phyloP scores from a whole-genome alignment of 2,888 invertebrate genomes.

The Drosophila melanosoma region DNA sequence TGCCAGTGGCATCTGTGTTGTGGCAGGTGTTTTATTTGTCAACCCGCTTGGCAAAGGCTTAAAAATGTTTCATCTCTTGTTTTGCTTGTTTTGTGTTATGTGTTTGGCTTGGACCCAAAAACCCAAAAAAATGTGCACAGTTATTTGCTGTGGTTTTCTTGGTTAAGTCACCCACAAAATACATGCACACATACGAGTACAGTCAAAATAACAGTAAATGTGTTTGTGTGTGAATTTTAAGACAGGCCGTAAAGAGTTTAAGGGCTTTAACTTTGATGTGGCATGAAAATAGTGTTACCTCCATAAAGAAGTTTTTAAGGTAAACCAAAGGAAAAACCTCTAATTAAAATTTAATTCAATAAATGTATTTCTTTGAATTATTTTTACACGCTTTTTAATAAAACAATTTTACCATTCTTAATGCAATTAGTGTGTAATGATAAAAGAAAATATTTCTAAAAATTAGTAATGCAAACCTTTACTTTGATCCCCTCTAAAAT shows the following conservation, averaged over 20 bases:
- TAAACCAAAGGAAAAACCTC: not conserved
- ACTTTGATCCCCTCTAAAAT: not conserved
- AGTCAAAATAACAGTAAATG: not conserved
- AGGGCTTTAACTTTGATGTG: conserved; percentile 62
- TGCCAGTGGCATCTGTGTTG: conserved; percentile 46
- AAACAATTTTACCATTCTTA: too few relatives aligned
- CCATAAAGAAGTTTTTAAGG: not conserved
- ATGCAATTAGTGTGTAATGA: too few relatives aligned
- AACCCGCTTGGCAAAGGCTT: conserved; percentile 56
- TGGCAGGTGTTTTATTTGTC: conserved; percentile 67
- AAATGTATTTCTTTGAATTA: not conserved
- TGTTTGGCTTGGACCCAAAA: conserved; percentile 34
- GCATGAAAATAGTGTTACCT: conserved; percentile 9
- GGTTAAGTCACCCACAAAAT: conserved; percentile 48
- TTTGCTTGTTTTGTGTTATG: conserved; percentile 32
- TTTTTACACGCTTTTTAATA: too few relatives aligned
- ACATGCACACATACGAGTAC: conserved; percentile 9
- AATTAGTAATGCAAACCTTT: not conserved
- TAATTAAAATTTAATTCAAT: not conserved
- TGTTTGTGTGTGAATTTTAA: conserved; percentile 36
- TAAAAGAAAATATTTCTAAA: too few relatives aligned
- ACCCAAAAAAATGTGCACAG: conserved; percentile 42
- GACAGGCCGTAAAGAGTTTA: conserved; percentile 41
- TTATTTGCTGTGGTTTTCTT: conserved; percentile 55
- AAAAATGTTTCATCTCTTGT: conserved; percentile 49